Evolutionary conservation across 2,113 vertebrate genomes (phyloP), one percentile per base, ranked within the genome.

Genomic region (Anoplopoma fimbria): DNA sequence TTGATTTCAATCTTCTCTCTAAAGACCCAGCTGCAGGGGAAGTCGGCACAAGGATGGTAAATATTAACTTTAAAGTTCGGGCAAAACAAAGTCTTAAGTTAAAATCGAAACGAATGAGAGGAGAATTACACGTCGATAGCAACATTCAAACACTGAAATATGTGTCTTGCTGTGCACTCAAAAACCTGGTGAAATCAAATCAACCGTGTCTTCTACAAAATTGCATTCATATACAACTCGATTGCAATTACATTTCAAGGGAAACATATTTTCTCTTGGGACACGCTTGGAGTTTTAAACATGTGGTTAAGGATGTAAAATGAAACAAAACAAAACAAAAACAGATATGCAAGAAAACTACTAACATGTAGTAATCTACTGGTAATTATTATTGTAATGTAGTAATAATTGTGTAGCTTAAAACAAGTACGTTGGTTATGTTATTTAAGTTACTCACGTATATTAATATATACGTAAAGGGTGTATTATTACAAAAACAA

Each of bases 1-100:
- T 49, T 69, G 77, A 85, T 75, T 82, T 71, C n/a, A 38, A 27
- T 77, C 47, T 34, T 65, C 40, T 73, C 75, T 53, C 55, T 72
- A 14, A 31, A 65, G 47, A 81, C 25, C 9, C n/a, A 4, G 17
- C 25, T 25, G 27, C 57, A 21, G 12, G 29, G 15, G 79, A 71
- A 34, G 58, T 74, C 53, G 49, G 15, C 27, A 27, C 73, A 62
- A 79, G 57, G 29, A 75, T 49, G 78, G 33, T 49, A 31, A 76
- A 86, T 57, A 40, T 31, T 14, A 79, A 62, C 67, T 64, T 69
- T 69, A 57, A 63, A 33, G 40, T 29, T 8, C 9, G 31, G n/a
- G n/a, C 9, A 14, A 33, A 25, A 8, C 13, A 45, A 79, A 65
- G 34, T 17, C 23, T 51, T 70, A 4, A 53, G 15, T 67, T 23